Base-by-base conservation (phyloP, 2,888 invertebrate species). In the Cephus runcator region DNA sequence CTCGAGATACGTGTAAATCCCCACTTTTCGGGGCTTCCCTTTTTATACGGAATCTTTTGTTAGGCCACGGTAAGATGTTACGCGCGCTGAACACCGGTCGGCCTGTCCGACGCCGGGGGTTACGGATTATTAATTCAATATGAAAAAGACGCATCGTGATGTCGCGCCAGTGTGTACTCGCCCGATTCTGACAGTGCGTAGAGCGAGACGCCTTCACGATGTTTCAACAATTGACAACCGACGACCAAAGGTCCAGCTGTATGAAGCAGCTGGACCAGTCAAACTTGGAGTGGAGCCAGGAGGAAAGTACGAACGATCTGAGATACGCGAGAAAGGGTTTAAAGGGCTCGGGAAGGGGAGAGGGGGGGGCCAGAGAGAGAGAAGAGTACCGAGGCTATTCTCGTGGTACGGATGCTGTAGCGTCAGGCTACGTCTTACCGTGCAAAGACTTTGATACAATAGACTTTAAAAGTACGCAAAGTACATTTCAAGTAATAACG, bases 21-120 rank as follows among this genome's bases (percentile, higher is more conserved):
- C 78, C 79, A 79, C 74, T 74, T 82, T 82, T 80, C 81, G 84
- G 86, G 86, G 83, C 85, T 87, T 86, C 85, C 87, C 86, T 83
- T 86, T 81, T 86, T 85, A 84, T 85, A 86, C 85, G 81, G 80
- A 81, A 82, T 82, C 80, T 85, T 87, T 86, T 86, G 83, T 81
- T 83, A 82, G 78, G 80, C 81, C 81, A 75, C 80, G 76, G 76
- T 81, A 81, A 80, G 78, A 79, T 79, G 76, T 78, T 71, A 71
- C 71, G 31, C 23, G 23, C 9, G 56, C 56, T 23, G 23, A 9
- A 56, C 9, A 23, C 56, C 56, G 56, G 9, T 2, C 56, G 9
- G 9, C 23, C 56, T 56, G 56, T 23, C 56, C 56, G 56, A 56
- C 56, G 56, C 56, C 23, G 56, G 56, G 56, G 56, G 9, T 56